phyloP scores from a whole-genome alignment of 1,140 invertebrate genomes.

The Drosophila miranda region DNA sequence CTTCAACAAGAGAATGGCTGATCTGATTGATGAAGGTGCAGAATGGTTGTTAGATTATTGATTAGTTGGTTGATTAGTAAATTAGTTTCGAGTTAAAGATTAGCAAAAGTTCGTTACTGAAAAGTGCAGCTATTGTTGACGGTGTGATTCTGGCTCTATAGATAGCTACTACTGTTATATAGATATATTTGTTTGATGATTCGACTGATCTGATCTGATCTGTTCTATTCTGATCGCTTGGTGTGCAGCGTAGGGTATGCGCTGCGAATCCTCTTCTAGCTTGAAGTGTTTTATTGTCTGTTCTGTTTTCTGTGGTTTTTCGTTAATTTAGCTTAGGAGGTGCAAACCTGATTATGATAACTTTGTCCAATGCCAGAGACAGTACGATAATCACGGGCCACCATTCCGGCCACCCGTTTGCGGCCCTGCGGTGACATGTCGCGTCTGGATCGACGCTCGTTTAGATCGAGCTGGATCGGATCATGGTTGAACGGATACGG shows the following conservation, averaged over 20 bases:
- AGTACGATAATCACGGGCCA: constrained; percentile 84
- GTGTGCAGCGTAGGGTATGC: constrained; percentile 1
- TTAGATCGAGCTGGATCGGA: constrained; percentile 78
- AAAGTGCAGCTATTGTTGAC: constrained; percentile 54
- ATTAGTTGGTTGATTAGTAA: constrained; percentile 40
- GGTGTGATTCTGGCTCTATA: constrained; percentile 16
- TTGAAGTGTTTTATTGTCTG: constrained; percentile 34
- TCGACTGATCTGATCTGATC: constrained; percentile 13
- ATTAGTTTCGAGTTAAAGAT: constrained; percentile 44
- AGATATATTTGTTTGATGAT: neutral
- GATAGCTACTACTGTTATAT: constrained; percentile 7
- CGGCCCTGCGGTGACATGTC: constrained; percentile 91
- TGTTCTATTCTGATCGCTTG: neutral
- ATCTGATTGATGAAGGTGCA: no score
- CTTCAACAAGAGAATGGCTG: no score
- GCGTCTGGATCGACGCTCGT: constrained; percentile 85
- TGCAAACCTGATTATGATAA: constrained; percentile 83
- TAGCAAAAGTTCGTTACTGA: constrained; percentile 8
- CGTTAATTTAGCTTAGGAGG: constrained; percentile 63
- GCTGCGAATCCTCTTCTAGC: no score
- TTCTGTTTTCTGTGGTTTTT: constrained; percentile 42
- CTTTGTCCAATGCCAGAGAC: constrained; percentile 82
- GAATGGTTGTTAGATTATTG: no score
- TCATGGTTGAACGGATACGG: constrained; percentile 17
- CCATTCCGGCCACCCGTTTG: constrained; percentile 87